Percentiles rank a stretch among this genome's conserved stretches.
phyloP scores from a whole-genome alignment of 2,797 vertebrate genomes.

The Sebastes miniatus region DNA sequence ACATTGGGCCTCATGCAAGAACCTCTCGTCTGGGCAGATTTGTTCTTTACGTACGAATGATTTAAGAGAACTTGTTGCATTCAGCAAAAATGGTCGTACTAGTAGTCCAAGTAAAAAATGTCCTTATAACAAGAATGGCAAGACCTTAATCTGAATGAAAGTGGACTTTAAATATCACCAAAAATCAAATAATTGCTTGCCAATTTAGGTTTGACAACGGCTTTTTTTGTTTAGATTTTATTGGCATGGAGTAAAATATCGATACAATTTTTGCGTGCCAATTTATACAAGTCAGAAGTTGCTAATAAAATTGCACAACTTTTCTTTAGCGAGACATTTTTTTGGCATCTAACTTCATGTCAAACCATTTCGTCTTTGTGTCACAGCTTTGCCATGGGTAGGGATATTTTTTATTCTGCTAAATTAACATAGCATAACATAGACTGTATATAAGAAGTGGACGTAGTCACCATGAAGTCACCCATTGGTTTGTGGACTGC shows the following conservation, averaged over 20 bases:
- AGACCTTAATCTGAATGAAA: no score
- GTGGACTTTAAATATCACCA: no score
- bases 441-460: no score
- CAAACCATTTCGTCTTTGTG: not conserved
- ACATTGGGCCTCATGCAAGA: not conserved
- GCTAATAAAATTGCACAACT: rapidly evolving
- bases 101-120: no score
- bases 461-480: rapidly evolving
- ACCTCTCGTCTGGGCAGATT: not conserved
- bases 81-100: no score
- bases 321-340: not conserved
- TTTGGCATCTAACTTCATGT: not conserved
- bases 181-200: rapidly evolving
- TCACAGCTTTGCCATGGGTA: not conserved
- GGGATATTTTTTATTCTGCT: no score
- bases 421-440: no score
- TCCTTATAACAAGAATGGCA: not conserved
- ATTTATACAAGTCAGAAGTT: no score
- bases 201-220: not conserved
- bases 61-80: not conserved
- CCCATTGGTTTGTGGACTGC: no score
- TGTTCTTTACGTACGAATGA: not conserved
- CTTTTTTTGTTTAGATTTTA: no score
- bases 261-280: no score
- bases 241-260: no score